Base-by-base conservation (phyloP, 2,797 vertebrate genomes). In the Salmo trutta region DNA sequence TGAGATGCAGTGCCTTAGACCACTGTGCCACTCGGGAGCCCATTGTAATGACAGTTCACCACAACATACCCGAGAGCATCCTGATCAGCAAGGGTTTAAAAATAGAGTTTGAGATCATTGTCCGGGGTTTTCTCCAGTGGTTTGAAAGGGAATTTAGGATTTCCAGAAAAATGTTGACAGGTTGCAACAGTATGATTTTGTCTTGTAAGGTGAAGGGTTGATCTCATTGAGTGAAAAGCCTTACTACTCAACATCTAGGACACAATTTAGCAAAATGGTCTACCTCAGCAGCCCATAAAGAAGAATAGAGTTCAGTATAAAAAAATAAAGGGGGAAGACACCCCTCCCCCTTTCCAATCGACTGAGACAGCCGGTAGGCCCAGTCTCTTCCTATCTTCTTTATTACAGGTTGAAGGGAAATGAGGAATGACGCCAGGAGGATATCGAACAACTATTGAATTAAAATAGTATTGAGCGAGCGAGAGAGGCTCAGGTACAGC, bases 361-460 rank as follows among this genome's bases (percentile, higher is more conserved):
- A 21, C 72, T 74, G 73, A 47, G 73, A 76, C 73, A 81, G 73
- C 75, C 47, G 24, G 15, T 41, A 76, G 73, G 75, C 53, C 64
- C 54, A 69, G 71, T 67, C 74, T 82, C 73, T 51, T 21, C 75
- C 54, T 19, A 74, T 54, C 74, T 19, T 71, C 66, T 33, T 59
- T 8, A 59, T 59, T 33, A 33, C 14, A 68, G 27, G 52, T 73
- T 68, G 73, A 78, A 86, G 82, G 79, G 53, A 73, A 78, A 86
- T 78, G 77, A 59, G 64, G 79, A 73, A 77, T 17, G 79, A 82
- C 33, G 75, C 69, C 72, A 74, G 68, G 59, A 41, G 62, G 76
- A 67, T 74, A 67, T 68, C 77, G 70, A 56, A 64, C 56, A 56
- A 65, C 71, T 72, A 74, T 56, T 71, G 79, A 77, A 75, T 12